Evolutionary conservation across 2,113 vertebrate genomes (phyloP).

Genomic region (Mus spicilegus): DNA sequence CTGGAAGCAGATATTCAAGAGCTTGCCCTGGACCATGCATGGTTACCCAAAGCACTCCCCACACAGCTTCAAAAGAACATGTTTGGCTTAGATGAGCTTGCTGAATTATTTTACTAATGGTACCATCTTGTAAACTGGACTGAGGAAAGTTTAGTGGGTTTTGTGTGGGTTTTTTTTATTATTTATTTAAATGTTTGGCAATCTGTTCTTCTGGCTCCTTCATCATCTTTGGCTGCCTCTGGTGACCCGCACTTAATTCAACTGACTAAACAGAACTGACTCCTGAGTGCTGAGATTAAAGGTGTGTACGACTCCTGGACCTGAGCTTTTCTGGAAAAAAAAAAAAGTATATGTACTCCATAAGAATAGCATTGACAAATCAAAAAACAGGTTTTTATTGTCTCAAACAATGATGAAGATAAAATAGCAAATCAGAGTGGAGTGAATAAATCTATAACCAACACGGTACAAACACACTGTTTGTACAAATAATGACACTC

Average conservation of each 20-base stretch:
- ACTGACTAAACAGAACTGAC: too few relatives aligned
- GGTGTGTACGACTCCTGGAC: too few relatives aligned
- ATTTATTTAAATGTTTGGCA: constrained; percentile 6
- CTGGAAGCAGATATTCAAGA: constrained; percentile 7
- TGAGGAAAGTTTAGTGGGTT: not conserved
- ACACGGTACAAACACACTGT: constrained; percentile 18
- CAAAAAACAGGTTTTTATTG: constrained; percentile 27
- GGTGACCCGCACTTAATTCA: too few relatives aligned
- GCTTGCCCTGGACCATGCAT: not conserved
- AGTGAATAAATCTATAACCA: constrained; percentile 38
- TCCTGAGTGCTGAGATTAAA: too few relatives aligned
- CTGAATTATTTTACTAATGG: constrained; percentile 12
- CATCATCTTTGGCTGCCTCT: too few relatives aligned
- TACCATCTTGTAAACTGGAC: constrained; percentile 22
- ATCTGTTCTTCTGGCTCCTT: too few relatives aligned
- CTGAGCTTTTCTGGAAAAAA: too few relatives aligned
- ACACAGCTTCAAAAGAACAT: not conserved
- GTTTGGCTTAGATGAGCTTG: not conserved
- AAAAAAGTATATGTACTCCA: not conserved
- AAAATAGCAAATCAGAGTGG: constrained; percentile 19
- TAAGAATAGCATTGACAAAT: constrained; percentile 10
- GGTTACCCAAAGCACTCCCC: not conserved
- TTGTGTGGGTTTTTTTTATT: constrained; percentile 11
- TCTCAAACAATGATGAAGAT: constrained; percentile 13
- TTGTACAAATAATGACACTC: not conserved